These are phyloP conservation scores for Aphelinus certus DNA, from an alignment of 1,140 invertebrate genomes.

Conservation along the genomic window DNA sequence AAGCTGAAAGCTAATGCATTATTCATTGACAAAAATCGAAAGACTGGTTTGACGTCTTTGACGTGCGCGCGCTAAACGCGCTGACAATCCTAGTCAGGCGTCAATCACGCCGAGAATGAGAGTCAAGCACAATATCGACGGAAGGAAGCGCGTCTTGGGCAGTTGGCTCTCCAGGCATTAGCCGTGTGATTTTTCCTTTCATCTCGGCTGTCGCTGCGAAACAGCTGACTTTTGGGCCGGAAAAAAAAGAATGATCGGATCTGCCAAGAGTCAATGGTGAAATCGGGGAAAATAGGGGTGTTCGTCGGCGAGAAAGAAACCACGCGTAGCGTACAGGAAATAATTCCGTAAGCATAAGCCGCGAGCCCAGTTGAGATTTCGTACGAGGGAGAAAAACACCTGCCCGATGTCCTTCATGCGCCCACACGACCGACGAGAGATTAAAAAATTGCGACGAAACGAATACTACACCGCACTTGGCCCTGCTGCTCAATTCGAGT, in stretches of 20 bases:
- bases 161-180: not conserved
- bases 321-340: too few relatives aligned
- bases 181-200: not conserved
- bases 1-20: constrained; percentile 23
- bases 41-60: constrained; percentile 17
- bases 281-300: not conserved
- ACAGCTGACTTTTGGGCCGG: constrained; percentile 1
- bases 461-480: too few relatives aligned
- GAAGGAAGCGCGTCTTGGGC: constrained; percentile 6
- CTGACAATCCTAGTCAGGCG: not conserved
- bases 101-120: constrained; percentile 20
- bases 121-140: not conserved
- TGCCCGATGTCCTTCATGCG: too few relatives aligned
- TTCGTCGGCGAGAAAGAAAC: not conserved
- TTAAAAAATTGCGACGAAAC: too few relatives aligned
- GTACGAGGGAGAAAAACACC: too few relatives aligned
- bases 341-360: too few relatives aligned
- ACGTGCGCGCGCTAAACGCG: not conserved
- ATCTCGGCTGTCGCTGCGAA: not conserved
- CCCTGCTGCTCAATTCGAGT: too few relatives aligned
- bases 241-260: constrained; percentile 5
- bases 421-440: too few relatives aligned
- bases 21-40: constrained; percentile 37
- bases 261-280: not conserved
- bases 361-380: too few relatives aligned